Base-by-base conservation (phyloP, 2,113 vertebrate genomes). In the Alethe castanea region DNA sequence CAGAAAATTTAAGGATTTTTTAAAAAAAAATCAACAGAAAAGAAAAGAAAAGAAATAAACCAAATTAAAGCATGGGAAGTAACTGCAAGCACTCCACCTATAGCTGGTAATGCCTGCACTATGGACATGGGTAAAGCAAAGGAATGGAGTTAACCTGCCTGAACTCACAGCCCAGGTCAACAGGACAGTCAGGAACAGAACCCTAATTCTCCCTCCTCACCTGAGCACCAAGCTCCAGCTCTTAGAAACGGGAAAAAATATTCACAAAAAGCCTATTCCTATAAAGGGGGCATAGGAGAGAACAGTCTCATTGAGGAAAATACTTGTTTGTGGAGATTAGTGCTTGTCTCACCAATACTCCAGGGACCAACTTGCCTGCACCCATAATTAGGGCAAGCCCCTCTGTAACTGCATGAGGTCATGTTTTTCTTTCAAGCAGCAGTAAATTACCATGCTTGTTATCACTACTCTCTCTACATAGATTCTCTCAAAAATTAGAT, bases 371-470 rank as follows among this genome's bases (percentile, higher is more conserved):
- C 82, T 29, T 61, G 83, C 79, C 86, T 95, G 81, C 67, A 94
- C 92, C 92, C 78, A 81, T 94, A 96, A 96, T 95, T 92, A 96
- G 88, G 66, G 66, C 57, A 92, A 90, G 66, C 66, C 94, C 73
- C 60, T 92, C 69, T 62, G 56, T 94, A 84, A 86, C 77, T 92
- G 72, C 64, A 88, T 96, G 90, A 96, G 80, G 69, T 96, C 95
- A 96, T 92, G 85, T 81, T 93, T 94, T 93, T 56, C 73, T 92
- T 83, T 81, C 78, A 82, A 81, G 80, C 53, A 93, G 89, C 73
- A 92, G 53, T 94, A 97, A 92, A 97, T 95, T 87, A 95, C 28
- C 65, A 20, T 44, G 62, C 88, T 87, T 86, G 76, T 93, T 95
- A 91, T 91, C 76, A 72, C 86, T 81, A n/a, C 71, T 73, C 33